A percentile compares a stretch with the other conserved stretches of the same genome.
Conservation (phyloP, 2,113 vertebrate species). For the Dolichotis patagonum region DNA sequence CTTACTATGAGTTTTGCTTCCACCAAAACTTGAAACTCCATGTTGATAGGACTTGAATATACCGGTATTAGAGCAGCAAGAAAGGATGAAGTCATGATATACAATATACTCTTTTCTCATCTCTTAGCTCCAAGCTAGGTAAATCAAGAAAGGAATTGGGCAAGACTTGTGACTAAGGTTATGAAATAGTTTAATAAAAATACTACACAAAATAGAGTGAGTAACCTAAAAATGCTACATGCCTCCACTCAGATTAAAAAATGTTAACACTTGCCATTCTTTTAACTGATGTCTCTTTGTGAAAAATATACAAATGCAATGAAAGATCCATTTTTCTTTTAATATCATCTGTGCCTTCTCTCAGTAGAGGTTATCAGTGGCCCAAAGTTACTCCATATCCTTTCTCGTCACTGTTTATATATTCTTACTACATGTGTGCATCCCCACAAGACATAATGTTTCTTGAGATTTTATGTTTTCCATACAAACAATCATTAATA, state of each 20-base stretch:
- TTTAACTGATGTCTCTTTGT: background rate
- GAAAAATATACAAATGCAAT: background rate
- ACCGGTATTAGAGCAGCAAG: background rate
- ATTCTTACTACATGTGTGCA: background rate
- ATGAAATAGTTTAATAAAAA: background rate
- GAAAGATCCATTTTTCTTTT: background rate
- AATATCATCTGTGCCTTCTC: background rate
- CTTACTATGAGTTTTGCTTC: background rate
- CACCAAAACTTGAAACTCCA: background rate
- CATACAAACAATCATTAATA: background rate
- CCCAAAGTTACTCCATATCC: background rate
- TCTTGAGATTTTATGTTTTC: background rate
- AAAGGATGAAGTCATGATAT: background rate
- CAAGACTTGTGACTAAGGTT: background rate
- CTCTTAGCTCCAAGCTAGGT: background rate
- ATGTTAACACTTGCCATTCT: background rate
- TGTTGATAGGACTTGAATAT: background rate
- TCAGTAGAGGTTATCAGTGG: background rate
- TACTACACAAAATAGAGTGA: background rate
- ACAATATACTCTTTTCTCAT: background rate
- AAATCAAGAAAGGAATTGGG: background rate
- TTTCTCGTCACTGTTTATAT: background rate
- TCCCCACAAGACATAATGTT: background rate
- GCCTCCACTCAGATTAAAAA: background rate
- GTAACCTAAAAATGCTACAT: background rate